A percentile compares a stretch with the other conserved stretches of the same genome.
phyloP scores from a whole-genome alignment of 2,113 vertebrate genomes.

The Ceyx melanurus region DNA sequence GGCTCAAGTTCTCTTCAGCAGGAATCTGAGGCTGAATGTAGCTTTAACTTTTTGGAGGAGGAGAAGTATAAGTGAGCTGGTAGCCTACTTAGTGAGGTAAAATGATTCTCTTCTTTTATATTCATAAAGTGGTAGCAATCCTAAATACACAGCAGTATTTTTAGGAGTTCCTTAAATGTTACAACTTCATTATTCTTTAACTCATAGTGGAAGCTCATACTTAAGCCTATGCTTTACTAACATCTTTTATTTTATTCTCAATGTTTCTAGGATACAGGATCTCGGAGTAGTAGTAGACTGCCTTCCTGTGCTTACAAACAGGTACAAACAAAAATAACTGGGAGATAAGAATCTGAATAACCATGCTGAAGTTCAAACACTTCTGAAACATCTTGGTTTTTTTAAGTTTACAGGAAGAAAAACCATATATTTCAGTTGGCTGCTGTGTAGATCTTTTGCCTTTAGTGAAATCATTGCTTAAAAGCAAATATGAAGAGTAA shows the following conservation, averaged over 20 bases:
- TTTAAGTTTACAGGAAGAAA: conserved; percentile 86
- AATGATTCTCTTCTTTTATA: conserved; percentile 9
- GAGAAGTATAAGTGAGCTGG: conserved; percentile 88
- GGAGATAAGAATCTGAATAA: not conserved
- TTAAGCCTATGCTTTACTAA: not conserved
- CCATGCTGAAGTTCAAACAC: not conserved
- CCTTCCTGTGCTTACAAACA: conserved; percentile 90
- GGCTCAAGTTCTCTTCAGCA: conserved; percentile 89
- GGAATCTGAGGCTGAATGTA: conserved; percentile 89
- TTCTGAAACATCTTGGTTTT: conserved; percentile 42
- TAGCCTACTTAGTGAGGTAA: conserved; percentile 92
- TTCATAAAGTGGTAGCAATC: not conserved
- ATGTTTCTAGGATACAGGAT: conserved; percentile 85
- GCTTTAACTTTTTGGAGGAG: conserved; percentile 90
- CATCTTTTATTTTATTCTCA: conserved; percentile 5
- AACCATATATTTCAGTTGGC: conserved; percentile 83
- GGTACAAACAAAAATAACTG: conserved; percentile 73
- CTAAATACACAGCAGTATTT: not conserved
- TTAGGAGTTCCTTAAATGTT: not conserved
- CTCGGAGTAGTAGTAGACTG: conserved; percentile 90
- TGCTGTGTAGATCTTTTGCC: conserved; percentile 93
- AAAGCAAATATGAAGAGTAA: conserved; percentile 92
- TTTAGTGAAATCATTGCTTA: conserved; percentile 86
- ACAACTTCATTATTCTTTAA: not conserved
- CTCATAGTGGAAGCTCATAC: not conserved